Conservation (phyloP, 2,113 vertebrate species). For the Anguilla japonica region DNA sequence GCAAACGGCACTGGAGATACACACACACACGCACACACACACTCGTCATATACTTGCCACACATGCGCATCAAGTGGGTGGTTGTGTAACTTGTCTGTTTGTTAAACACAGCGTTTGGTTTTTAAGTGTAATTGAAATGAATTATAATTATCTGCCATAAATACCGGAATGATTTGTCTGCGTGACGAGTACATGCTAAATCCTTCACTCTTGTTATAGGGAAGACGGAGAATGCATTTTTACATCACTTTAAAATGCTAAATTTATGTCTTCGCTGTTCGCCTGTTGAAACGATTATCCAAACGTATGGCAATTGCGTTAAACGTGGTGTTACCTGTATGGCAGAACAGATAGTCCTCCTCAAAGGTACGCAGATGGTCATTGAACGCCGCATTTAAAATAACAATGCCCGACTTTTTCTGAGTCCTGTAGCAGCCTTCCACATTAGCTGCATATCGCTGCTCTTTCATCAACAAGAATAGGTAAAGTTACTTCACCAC, state of each 20-base stretch:
- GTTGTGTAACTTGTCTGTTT: neutral
- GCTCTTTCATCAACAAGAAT: no score
- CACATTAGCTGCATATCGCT: no score
- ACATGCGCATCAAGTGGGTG: neutral
- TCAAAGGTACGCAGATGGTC: neutral
- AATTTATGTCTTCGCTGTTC: neutral
- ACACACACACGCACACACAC: no score
- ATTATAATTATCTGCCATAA: neutral
- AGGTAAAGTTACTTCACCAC: neutral
- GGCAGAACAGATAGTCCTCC: neutral
- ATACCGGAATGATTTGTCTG: neutral
- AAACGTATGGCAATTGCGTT: no score
- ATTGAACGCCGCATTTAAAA: neutral
- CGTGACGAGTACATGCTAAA: neutral
- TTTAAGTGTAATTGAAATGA: neutral
- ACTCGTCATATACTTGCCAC: neutral
- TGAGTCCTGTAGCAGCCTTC: neutral
- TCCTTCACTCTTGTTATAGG: neutral
- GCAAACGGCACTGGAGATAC: conserved; percentile 40
- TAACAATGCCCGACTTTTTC: neutral
- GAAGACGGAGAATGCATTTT: neutral
- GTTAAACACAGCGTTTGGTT: neutral
- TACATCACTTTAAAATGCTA: neutral
- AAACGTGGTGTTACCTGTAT: no score
- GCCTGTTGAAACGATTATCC: no score